Base-by-base conservation (phyloP, 2,797 vertebrate species). In the Sus cebifrons region DNA sequence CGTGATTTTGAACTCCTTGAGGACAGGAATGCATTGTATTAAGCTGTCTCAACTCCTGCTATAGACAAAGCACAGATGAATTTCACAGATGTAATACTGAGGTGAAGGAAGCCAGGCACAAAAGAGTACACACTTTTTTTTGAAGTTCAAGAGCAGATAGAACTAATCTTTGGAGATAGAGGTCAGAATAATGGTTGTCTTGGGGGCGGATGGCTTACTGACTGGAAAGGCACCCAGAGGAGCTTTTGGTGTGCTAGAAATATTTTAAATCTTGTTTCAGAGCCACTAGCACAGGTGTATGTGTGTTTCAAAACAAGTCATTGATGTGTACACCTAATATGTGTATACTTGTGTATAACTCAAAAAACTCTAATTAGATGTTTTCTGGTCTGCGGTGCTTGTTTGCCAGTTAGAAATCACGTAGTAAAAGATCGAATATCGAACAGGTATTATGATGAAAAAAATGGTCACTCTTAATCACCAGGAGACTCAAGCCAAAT, bases 221-320 rank as follows among this genome's bases (percentile, higher is more conserved):
- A 67, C 32, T 89, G 36, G 6, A 16, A 90, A 73, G n/a, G 5
- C 52, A 56, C 13, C 13, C 13, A 65, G 25, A 16, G 65, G 29
- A 94, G 32, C 21, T 58, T 86, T 93, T n/a, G 65, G 44, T 40
- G 21, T 83, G 11, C 32, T 81, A 56, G 40, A 86, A 86, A 52
- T 79, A 29, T 60, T 89, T 96, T 73, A 71, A 86, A 81, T 90
- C 10, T 90, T 81, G 18, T 92, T 71, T 95, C 79, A 71, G 86
- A 67, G 60, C 21, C 58, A 44, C 20, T 36, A 89, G 91, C 27
- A 49, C n/a, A 77, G 49, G 20, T 54, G 21, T 75, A 21, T 88
- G 17, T 78, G 23, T 83, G 16, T 84, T 71, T 74, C 49, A 77
- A 52, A 78, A 79, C n/a, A 95, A 23, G 14, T 87, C 20, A 77